Evolutionary conservation across 2,797 vertebrate genomes (phyloP), one percentile per base, ranked within the genome.

Genomic region (Heteromormyrus szaboi): DNA sequence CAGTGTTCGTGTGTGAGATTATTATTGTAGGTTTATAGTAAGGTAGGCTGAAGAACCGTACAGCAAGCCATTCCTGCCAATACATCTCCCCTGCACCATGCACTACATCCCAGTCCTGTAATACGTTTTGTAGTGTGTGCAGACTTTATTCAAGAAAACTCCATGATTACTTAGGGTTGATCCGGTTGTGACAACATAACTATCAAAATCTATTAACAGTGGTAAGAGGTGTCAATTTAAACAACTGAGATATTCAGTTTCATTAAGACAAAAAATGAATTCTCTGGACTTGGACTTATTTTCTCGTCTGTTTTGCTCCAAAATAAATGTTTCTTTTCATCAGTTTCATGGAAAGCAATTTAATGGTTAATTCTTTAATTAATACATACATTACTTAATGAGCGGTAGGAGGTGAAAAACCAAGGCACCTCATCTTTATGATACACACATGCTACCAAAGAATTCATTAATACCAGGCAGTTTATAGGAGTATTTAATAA

Each of bases 401-500:
- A 76, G 4, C 2, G 0, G 37, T 79, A 44, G 72, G 72, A 25
- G 72, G 33, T 44, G 72, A 76, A 76, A 41, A 76, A 41, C 33
- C 14, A 76, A 41, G 68, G 72, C 0, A 19, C 11, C 2, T 83
- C 17, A 14, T 83, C 33, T 84, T 50, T 44, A 50, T 84, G 19
- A 41, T 84, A 48, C 44, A 84, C 44, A 22, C 22, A 48, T 48
- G 19, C 2, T 41, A 44, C 72, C 46, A 84, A 84, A 3, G 37
- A 84, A 84, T 50, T 50, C 0, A 84, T 84, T 46, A 46, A 2
- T 50, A n/a, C 19, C 79, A 48, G 46, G 44, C n/a, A 25, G 9
- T 44, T 84, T 50, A 50, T 25, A 84, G n/a, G 44, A 84, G 50
- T n/a, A 84, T 84, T 84, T 50, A 84, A 84, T 25, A 84, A 84